phyloP scores from a whole-genome alignment of 1,140 invertebrate species.

The Ceratina calcarata region DNA sequence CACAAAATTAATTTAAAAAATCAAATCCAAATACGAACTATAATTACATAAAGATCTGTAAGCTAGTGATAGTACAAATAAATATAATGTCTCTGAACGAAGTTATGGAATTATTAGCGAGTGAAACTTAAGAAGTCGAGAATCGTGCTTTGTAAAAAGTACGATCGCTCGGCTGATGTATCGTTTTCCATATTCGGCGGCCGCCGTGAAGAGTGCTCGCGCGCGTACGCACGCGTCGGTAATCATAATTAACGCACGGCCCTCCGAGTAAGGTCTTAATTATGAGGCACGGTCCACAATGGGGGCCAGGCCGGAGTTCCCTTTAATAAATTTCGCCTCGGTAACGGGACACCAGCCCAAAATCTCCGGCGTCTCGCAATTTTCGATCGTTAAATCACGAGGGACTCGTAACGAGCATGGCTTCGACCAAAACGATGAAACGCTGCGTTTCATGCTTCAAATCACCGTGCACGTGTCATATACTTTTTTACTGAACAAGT shows the following conservation, averaged over 20 bases:
- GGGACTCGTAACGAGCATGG: conserved; percentile 35
- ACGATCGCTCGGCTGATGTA: background rate
- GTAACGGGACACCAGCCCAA: conserved; percentile 44
- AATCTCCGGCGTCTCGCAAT: conserved; percentile 50
- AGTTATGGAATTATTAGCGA: too few species aligned
- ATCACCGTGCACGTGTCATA: too few species aligned
- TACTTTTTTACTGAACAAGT: too few species aligned
- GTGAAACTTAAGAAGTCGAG: too few species aligned
- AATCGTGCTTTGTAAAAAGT: too few species aligned
- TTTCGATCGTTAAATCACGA: conserved; percentile 51
- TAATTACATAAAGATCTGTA: too few species aligned
- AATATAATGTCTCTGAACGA: too few species aligned
- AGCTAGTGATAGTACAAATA: too few species aligned
- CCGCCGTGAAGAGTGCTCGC: background rate
- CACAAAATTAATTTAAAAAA: too few species aligned
- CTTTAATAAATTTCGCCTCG: conserved; percentile 57
- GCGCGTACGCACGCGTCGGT: conserved; percentile 44
- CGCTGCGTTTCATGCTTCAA: background rate
- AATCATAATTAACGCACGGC: conserved; percentile 57
- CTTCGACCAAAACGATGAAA: background rate
- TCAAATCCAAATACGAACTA: too few species aligned
- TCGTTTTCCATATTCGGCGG: background rate
- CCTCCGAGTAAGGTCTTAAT: conserved; percentile 65
- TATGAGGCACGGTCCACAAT: conserved; percentile 56
- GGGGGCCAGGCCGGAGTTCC: conserved; percentile 17